Percentiles rank a stretch among this genome's conserved stretches.
phyloP scores from a whole-genome alignment of 2,797 vertebrate species.

The Xyrichtys novacula region DNA sequence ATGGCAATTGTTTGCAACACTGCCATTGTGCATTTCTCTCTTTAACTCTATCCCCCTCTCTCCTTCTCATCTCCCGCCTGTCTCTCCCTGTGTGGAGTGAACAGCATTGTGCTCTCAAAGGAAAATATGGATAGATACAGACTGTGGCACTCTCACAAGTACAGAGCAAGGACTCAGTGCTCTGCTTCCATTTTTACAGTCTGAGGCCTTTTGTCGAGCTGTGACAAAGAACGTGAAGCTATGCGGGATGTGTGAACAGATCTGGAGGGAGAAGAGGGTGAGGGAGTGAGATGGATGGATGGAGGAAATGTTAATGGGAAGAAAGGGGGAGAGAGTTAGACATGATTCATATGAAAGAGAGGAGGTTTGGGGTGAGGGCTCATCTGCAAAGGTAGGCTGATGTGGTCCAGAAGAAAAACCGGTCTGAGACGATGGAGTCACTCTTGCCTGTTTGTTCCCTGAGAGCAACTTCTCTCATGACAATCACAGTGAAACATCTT shows the following conservation, averaged over 20 bases:
- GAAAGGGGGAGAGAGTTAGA: slow-evolving; percentile 31
- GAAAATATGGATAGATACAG: slow-evolving; percentile 49
- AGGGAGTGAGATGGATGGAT: slow-evolving; percentile 18
- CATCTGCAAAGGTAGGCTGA: slow-evolving; percentile 22
- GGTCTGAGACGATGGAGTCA: slow-evolving; percentile 59
- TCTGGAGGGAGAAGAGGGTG: slow-evolving; percentile 23
- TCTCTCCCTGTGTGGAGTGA: slow-evolving; percentile 32
- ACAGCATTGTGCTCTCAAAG: slow-evolving; percentile 54
- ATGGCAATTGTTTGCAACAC: slow-evolving; percentile 73
- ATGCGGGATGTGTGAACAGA: slow-evolving; percentile 47
- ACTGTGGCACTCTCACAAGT: slow-evolving; percentile 36
- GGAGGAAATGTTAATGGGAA: slow-evolving; percentile 10
- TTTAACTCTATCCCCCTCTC: slow-evolving; percentile 31
- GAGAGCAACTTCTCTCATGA: slow-evolving; percentile 78
- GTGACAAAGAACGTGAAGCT: slow-evolving; percentile 39
- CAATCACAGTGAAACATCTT: slow-evolving; percentile 88
- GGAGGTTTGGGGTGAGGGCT: neutral
- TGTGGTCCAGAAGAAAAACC: slow-evolving; percentile 14
- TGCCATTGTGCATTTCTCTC: slow-evolving; percentile 56
- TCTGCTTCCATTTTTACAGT: slow-evolving; percentile 57
- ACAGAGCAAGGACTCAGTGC: slow-evolving; percentile 44
- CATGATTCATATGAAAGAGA: slow-evolving; percentile 1
- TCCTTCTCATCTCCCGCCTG: slow-evolving; percentile 39
- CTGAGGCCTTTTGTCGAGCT: slow-evolving; percentile 65
- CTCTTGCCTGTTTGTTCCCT: slow-evolving; percentile 67